These are phyloP conservation scores for Cathartes aura DNA, from an alignment of 2,113 vertebrate genomes.

Conservation along the genomic window DNA sequence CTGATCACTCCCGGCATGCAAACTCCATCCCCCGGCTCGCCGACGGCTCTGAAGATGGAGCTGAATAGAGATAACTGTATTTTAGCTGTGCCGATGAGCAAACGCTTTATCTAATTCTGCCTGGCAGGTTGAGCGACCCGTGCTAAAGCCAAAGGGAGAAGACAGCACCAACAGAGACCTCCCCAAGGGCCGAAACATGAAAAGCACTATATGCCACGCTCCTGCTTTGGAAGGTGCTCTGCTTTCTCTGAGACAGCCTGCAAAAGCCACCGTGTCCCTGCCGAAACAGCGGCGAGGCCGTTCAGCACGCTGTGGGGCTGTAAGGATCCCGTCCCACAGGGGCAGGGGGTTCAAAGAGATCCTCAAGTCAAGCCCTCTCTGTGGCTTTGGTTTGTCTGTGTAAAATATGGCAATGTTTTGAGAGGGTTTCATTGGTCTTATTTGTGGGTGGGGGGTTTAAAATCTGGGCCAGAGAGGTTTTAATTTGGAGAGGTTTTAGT, in stretches of 20 bases:
- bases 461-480: neutral
- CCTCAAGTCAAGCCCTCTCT: neutral
- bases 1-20: neutral
- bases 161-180: neutral
- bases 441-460: neutral
- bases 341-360: neutral
- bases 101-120: neutral
- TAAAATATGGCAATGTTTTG: neutral
- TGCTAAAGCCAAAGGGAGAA: neutral
- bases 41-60: neutral
- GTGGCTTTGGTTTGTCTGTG: neutral
- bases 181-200: neutral
- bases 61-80: neutral
- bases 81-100: neutral
- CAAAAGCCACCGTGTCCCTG: neutral
- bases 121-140: neutral
- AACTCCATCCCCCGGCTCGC: neutral
- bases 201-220: neutral
- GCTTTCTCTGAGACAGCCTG: neutral
- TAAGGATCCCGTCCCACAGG: neutral
- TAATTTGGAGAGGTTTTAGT: neutral
- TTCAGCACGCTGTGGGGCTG: accelerated
- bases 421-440: neutral
- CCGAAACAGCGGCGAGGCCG: accelerated
- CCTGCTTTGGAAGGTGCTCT: neutral